These are phyloP conservation scores for Drosophila tsacasi DNA, from an alignment of 1,140 invertebrate species.

Conservation along the genomic window DNA sequence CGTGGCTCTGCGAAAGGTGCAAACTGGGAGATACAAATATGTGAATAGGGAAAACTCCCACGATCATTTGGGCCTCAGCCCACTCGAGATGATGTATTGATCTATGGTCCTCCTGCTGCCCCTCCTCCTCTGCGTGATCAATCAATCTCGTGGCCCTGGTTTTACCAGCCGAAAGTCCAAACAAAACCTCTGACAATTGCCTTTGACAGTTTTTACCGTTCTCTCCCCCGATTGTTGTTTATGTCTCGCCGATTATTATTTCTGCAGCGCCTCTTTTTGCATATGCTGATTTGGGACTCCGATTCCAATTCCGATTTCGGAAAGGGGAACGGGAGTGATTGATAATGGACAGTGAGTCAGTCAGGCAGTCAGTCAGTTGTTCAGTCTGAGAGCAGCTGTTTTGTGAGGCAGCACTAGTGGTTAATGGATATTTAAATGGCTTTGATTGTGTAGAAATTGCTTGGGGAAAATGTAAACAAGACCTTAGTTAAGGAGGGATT, in stretches of 20 bases:
- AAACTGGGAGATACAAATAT: constrained; percentile 44
- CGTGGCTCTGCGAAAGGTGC: constrained; percentile 54
- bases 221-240: constrained; percentile 61
- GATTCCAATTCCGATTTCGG: constrained; percentile 1
- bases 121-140: constrained; percentile 50
- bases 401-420: constrained; percentile 15
- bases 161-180: constrained; percentile 29
- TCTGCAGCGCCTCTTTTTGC: constrained; percentile 42
- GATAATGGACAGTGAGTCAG: constrained; percentile 37
- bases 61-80: constrained; percentile 62
- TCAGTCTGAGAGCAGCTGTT: constrained; percentile 56
- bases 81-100: constrained; percentile 65
- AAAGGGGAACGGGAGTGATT: constrained; percentile 47
- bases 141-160: constrained; percentile 49
- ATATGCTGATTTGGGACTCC: constrained; percentile 44
- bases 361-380: constrained; percentile 1
- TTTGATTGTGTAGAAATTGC: constrained; percentile 6
- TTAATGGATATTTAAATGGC: constrained; percentile 53
- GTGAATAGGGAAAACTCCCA: constrained; percentile 64
- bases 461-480: background rate
- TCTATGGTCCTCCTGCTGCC: background rate
- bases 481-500: no score
- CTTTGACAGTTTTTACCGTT: constrained; percentile 77
- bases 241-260: constrained; percentile 52
- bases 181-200: constrained; percentile 75